Base-by-base conservation (phyloP, 2,888 invertebrate genomes). In the Tiliacea citrago region DNA sequence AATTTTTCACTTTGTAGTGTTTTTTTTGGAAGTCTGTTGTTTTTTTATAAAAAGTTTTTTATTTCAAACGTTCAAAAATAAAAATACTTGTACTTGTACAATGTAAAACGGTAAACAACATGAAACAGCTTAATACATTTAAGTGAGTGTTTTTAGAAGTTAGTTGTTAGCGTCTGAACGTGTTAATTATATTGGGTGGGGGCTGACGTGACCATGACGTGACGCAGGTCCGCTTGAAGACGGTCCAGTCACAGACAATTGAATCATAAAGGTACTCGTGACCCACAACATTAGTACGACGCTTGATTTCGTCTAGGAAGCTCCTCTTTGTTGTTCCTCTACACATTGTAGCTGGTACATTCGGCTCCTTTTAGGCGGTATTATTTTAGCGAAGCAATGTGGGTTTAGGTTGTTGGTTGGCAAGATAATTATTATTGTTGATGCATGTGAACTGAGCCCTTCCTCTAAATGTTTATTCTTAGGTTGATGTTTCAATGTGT, bases 191-290 rank as follows among this genome's bases (percentile, higher is more conserved):
- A 91, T 92, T 91, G 88, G 88, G 83, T 73, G 75, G 85, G 70
- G 82, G 83, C 79, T 87, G 91, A 91, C 76, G 80, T 71, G 72
- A 55, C 79, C 85, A 76, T 81, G 89, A 87, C 87, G 79, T 93
- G 93, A 94, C 90, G 89, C 88, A 91, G 94, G 95, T 94, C 90
- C 88, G 89, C 87, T 91, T 92, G 92, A 92, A 91, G 92, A 91
- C 91, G 93, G 93, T 92, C 90, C 85, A 81, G 86, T 86, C 90
- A 76, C 84, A 73, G 82, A 91, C 93, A 95, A 95, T 95, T 95
- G 94, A 95, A 95, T 95, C 95, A 95, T 92, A 93, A 93, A 92
- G 91, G 89, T 89, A 90, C 91, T 88, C 92, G 91, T 92, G 92
- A 92, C 92, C 73, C 79, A 75, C 75, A 79, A 77, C 75, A 82